Evolutionary conservation across 2,888 invertebrate species (phyloP).

Genomic region (Parapristionchus giblindavisi): DNA sequence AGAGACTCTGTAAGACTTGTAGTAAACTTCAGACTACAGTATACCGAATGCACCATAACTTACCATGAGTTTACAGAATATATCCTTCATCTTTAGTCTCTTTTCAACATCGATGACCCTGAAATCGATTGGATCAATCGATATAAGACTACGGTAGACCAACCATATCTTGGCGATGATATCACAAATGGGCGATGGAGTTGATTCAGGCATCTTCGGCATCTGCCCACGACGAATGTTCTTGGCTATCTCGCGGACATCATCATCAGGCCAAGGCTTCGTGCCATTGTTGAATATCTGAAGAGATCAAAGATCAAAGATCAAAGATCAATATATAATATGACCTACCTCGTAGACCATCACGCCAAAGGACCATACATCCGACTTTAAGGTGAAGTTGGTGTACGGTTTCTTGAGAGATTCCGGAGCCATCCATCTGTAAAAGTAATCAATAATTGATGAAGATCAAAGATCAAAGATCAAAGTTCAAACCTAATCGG

Average conservation of each 20-base stretch:
- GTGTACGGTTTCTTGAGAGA: too few species aligned
- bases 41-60: too few species aligned
- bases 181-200: conserved; percentile 41
- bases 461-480: background rate
- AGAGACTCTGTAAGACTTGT: too few species aligned
- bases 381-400: background rate
- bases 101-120: too few species aligned
- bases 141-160: too few species aligned
- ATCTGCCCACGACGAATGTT: conserved; percentile 49
- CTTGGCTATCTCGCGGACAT: conserved; percentile 44
- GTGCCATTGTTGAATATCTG: conserved; percentile 47
- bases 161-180: conserved; percentile 43
- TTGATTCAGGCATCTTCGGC: conserved; percentile 47
- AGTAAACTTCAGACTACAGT: too few species aligned
- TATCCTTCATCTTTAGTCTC: too few species aligned
- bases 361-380: background rate
- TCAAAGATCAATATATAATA: background rate
- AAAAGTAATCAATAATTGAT: too few species aligned
- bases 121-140: too few species aligned
- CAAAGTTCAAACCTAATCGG: background rate
- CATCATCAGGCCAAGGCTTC: conserved; percentile 49
- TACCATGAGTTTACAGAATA: too few species aligned
- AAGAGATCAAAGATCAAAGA: conserved; percentile 15
- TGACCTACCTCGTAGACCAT: too few species aligned
- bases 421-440: too few species aligned